Conservation (phyloP, 2,888 invertebrate genomes). For the Subacronicta megacephala region DNA sequence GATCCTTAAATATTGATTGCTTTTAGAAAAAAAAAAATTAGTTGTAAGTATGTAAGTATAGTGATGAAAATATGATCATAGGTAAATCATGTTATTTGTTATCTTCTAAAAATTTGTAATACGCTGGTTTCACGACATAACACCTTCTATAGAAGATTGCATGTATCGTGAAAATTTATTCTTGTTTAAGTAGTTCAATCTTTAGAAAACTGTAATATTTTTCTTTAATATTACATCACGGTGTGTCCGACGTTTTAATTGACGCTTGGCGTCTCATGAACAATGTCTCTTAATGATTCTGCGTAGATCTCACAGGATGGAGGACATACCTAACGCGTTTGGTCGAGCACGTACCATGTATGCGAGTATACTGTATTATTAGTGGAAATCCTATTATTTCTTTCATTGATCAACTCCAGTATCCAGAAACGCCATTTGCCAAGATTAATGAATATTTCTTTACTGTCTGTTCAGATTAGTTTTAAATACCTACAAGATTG, state of each 20-base stretch:
- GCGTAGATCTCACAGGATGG: slow-evolving; percentile 12
- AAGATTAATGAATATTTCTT: too few relatives aligned
- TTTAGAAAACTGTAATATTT: slow-evolving; percentile 65
- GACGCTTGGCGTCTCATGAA: slow-evolving; percentile 70
- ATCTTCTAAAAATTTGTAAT: too few relatives aligned
- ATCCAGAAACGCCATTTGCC: too few relatives aligned
- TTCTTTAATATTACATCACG: slow-evolving; percentile 72
- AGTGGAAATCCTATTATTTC: neutral
- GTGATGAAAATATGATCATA: too few relatives aligned
- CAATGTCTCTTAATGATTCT: slow-evolving; percentile 62
- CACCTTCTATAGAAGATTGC: too few relatives aligned
- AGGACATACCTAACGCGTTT: slow-evolving; percentile 35
- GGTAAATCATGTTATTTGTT: too few relatives aligned
- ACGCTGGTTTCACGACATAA: too few relatives aligned
- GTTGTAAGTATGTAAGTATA: too few relatives aligned
- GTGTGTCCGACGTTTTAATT: slow-evolving; percentile 71
- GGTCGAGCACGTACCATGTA: slow-evolving; percentile 5
- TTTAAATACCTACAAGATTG: too few relatives aligned
- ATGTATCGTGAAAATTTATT: neutral
- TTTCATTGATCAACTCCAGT: neutral
- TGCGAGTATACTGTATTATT: neutral
- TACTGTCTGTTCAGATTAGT: too few relatives aligned
- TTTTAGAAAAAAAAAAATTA: too few relatives aligned
- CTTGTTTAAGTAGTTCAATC: neutral
- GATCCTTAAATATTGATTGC: too few relatives aligned